Conservation (phyloP, 2,797 vertebrate species). For the Spondyliosoma cantharus region DNA sequence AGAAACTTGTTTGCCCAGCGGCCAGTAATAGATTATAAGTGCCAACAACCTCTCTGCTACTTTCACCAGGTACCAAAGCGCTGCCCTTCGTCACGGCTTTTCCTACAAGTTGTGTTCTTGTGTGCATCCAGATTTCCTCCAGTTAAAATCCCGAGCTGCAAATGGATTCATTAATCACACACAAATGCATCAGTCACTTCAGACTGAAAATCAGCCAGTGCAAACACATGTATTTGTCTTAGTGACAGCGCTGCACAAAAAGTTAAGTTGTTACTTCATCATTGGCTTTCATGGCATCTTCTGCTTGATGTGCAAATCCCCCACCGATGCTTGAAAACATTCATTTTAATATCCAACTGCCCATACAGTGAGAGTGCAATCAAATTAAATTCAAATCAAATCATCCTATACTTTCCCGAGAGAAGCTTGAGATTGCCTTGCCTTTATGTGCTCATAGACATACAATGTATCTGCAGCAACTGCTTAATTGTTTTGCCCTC, state of each 20-base stretch:
- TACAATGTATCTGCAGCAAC: too few relatives aligned
- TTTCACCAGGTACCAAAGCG: conserved; percentile 8
- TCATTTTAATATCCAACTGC: not conserved
- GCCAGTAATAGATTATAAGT: conserved; percentile 22
- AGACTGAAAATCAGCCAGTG: not conserved
- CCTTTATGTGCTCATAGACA: too few relatives aligned
- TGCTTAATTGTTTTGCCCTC: too few relatives aligned
- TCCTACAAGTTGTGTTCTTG: not conserved
- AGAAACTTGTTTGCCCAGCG: conserved; percentile 26
- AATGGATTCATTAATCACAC: conserved; percentile 39
- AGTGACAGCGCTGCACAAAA: not conserved
- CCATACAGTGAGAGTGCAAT: not conserved
- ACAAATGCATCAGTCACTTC: not conserved
- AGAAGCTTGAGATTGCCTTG: not conserved
- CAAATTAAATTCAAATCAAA: not conserved
- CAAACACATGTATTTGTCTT: conserved; percentile 23
- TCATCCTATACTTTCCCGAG: not conserved
- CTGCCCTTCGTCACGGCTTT: not conserved
- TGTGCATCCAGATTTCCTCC: conserved; percentile 10
- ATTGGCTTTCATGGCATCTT: not conserved
- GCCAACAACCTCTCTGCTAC: conserved; percentile 30
- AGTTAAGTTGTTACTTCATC: conserved; percentile 17
- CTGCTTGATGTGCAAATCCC: not conserved
- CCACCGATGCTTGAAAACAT: not conserved
- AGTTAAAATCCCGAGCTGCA: conserved; percentile 1